phyloP scores from a whole-genome alignment of 2,888 invertebrate genomes.

The Callyntrura sp. region DNA sequence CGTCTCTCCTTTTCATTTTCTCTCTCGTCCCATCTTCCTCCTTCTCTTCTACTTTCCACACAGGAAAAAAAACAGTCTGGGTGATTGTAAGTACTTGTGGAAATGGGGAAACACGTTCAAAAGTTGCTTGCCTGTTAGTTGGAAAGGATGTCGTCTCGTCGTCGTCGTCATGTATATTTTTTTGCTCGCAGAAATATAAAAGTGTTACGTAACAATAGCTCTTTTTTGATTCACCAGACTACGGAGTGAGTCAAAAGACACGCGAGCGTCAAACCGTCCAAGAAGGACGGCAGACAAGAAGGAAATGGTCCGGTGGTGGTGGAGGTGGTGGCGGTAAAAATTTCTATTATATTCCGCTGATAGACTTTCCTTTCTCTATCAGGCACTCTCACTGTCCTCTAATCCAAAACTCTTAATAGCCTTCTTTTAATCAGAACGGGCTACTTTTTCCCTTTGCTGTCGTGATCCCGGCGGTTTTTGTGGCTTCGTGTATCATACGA shows the following conservation, averaged over 20 bases:
- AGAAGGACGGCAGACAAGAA: background rate
- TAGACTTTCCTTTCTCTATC: background rate
- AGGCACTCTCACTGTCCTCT: background rate
- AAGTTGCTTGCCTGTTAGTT: slow-evolving; percentile 10
- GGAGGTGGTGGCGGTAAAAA: no score
- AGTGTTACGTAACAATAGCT: slow-evolving; percentile 53
- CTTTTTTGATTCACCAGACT: slow-evolving; percentile 7
- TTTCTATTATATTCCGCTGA: background rate
- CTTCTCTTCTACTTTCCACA: background rate
- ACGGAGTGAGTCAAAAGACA: background rate
- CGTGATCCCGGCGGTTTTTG: no score
- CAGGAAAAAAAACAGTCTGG: slow-evolving; percentile 29
- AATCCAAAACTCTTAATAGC: background rate
- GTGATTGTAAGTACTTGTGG: slow-evolving; percentile 24
- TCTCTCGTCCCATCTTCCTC: slow-evolving; percentile 6
- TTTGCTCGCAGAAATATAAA: slow-evolving; percentile 34
- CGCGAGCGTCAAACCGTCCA: background rate
- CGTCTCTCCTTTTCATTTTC: slow-evolving; percentile 2
- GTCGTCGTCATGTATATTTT: no score
- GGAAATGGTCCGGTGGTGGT: slow-evolving; percentile 15
- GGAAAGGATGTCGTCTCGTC: background rate
- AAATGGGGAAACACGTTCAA: slow-evolving; percentile 22
- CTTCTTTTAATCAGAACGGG: slow-evolving; percentile 23
- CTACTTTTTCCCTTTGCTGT: background rate
- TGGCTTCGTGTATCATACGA: no score